These are phyloP conservation scores for Melopsittacus undulatus DNA, from an alignment of 2,797 vertebrate species.

Conservation along the genomic window DNA sequence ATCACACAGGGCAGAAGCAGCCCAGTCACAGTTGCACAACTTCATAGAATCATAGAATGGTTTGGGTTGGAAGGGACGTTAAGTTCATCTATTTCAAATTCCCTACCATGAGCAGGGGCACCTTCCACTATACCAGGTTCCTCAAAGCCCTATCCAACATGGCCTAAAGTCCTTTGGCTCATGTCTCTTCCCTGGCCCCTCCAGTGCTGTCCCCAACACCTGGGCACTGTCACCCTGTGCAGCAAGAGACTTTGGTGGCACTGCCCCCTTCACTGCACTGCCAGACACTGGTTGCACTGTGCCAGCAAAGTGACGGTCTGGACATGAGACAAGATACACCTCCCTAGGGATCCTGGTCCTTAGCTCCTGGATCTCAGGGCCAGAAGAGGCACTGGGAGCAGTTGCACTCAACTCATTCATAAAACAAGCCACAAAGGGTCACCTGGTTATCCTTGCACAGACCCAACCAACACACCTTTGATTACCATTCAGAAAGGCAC, in stretches of 20 bases:
- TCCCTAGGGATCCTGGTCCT: background rate
- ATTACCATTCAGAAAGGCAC: background rate
- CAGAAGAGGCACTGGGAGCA: background rate
- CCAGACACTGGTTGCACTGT: background rate
- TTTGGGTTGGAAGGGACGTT: background rate
- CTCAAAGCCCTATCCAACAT: background rate
- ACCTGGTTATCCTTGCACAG: background rate
- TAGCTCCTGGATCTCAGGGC: background rate
- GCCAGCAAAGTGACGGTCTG: background rate
- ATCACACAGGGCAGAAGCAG: background rate
- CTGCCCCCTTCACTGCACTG: background rate
- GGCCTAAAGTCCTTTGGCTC: background rate
- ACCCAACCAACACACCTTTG: background rate
- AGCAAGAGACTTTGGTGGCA: background rate
- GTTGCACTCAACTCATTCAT: background rate
- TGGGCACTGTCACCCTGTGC: background rate
- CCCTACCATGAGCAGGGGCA: background rate
- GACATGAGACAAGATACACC: accelerated
- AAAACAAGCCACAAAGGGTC: background rate
- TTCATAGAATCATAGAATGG: background rate
- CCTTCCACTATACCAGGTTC: background rate
- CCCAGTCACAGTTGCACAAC: background rate
- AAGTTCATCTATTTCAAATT: background rate
- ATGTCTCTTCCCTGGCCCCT: background rate
- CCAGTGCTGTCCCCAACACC: background rate